phyloP scores from a whole-genome alignment of 2,888 invertebrate genomes.

The Catocala fraxini region DNA sequence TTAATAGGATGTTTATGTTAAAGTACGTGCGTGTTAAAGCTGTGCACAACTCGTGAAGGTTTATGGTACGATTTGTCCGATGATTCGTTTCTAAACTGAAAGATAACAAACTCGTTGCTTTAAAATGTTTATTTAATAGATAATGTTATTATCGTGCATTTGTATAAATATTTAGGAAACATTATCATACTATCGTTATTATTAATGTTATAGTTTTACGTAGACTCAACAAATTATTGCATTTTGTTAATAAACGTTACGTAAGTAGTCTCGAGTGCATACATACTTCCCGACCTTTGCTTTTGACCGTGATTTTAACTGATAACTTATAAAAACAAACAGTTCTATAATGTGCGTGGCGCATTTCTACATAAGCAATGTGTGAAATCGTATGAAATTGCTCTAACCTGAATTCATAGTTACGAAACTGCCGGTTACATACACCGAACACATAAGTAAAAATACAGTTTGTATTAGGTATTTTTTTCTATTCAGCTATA shows the following conservation, averaged over 20 bases:
- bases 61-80: conserved; percentile 24
- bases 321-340: conserved; percentile 1
- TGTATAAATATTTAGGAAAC: background rate
- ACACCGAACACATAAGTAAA: too few species aligned
- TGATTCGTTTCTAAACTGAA: conserved; percentile 31
- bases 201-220: background rate
- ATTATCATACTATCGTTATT: background rate
- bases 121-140: too few species aligned
- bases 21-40: conserved; percentile 19
- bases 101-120: conserved; percentile 24
- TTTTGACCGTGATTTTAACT: conserved; percentile 1
- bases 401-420: conserved; percentile 2
- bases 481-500: too few species aligned
- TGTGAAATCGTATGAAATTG: conserved; percentile 13
- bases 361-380: conserved; percentile 1
- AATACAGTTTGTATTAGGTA: background rate
- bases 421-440: conserved; percentile 7
- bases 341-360: background rate
- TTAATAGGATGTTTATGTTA: conserved; percentile 9
- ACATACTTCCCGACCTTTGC: background rate
- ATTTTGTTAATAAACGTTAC: background rate
- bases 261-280: background rate
- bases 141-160: background rate
- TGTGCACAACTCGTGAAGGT: conserved; percentile 4
- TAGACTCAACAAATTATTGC: conserved; percentile 3